These are phyloP conservation scores for Acanthosepion lycidas DNA, from an alignment of 2,888 invertebrate genomes.

Conservation along the genomic window DNA sequence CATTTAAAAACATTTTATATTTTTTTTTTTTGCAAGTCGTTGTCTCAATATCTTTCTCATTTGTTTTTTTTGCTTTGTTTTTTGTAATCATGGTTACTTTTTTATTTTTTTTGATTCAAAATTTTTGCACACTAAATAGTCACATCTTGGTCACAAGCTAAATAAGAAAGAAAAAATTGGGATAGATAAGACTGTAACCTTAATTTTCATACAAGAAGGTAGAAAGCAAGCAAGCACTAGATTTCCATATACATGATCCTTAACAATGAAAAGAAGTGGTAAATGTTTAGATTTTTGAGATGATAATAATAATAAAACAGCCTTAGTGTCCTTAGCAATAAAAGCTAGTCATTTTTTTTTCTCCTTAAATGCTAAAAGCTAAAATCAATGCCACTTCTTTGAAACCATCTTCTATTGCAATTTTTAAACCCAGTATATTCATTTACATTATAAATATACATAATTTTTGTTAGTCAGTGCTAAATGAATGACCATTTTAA, in stretches of 20 bases:
- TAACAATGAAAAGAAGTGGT: neutral
- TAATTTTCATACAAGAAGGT: too few relatives aligned
- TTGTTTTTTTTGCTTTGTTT: neutral
- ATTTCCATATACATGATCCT: neutral
- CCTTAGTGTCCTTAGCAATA: too few relatives aligned
- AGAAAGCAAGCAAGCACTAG: neutral
- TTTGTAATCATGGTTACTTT: neutral
- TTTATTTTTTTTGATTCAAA: neutral
- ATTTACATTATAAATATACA: too few relatives aligned
- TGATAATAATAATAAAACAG: too few relatives aligned
- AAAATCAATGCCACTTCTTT: neutral
- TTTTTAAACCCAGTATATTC: neutral
- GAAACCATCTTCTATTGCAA: neutral
- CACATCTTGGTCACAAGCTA: neutral
- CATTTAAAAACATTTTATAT: neutral
- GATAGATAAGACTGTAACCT: too few relatives aligned
- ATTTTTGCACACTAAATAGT: neutral
- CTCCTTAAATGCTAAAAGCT: neutral
- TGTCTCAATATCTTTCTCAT: neutral
- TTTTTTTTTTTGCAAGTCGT: neutral
- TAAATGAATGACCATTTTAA: too few relatives aligned
- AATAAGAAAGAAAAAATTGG: neutral
- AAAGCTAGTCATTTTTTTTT: too few relatives aligned
- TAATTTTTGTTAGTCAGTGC: too few relatives aligned
- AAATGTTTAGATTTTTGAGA: too few relatives aligned